phyloP scores from a whole-genome alignment of 2,113 vertebrate genomes.

The Pelusios castaneus region DNA sequence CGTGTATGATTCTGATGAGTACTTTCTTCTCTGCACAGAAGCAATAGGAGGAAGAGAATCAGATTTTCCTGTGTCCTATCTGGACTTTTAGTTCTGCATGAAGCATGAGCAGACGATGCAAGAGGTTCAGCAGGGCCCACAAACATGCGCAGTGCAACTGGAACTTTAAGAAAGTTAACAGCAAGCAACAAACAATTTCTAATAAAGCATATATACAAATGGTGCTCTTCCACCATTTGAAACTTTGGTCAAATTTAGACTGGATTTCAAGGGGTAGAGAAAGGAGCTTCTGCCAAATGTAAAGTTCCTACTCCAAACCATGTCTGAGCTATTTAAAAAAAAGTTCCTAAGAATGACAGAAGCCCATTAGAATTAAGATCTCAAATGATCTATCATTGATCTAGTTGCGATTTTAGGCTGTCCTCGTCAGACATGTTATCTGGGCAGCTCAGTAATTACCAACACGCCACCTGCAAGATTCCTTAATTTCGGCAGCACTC shows the following conservation, averaged over 20 bases:
- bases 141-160: rapidly evolving
- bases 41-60: background rate
- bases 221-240: background rate
- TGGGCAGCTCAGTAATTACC: background rate
- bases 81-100: background rate
- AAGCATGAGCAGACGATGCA: background rate
- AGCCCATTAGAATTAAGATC: background rate
- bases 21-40: background rate
- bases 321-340: background rate
- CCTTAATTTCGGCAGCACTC: background rate
- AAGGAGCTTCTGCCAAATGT: rapidly evolving
- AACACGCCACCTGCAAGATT: background rate
- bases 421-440: background rate
- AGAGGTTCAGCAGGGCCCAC: background rate
- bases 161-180: background rate
- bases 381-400: background rate
- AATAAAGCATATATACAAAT: background rate
- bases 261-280: background rate
- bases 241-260: background rate
- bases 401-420: background rate
- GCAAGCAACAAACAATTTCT: background rate
- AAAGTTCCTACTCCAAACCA: background rate
- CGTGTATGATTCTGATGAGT: background rate
- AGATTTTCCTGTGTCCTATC: background rate
- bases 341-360: background rate